phyloP scores from a whole-genome alignment of 2,113 vertebrate species.

The Amblyopsis rosae region DNA sequence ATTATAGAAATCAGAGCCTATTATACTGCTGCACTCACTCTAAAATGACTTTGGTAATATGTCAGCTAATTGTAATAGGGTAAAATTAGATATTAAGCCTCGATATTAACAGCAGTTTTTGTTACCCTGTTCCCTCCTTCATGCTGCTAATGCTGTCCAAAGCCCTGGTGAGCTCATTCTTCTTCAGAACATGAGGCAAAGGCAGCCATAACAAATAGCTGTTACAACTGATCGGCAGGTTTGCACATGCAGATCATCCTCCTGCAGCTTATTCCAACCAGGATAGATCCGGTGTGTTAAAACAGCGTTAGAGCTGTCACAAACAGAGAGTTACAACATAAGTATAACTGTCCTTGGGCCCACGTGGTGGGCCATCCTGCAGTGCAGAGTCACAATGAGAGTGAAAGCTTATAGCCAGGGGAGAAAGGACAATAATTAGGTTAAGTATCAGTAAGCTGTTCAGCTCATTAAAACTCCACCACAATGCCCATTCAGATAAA shows the following conservation, averaged over 20 bases:
- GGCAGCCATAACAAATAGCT: constrained; percentile 16
- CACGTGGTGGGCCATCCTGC: constrained; percentile 25
- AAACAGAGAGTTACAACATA: constrained; percentile 11
- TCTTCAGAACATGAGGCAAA: constrained; percentile 11
- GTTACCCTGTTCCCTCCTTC: constrained; percentile 1
- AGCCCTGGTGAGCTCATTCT: constrained; percentile 10
- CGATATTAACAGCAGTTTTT: constrained; percentile 7
- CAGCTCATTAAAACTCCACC: constrained; percentile 65
- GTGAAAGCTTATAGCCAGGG: constrained; percentile 53
- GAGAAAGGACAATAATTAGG: constrained; percentile 74
- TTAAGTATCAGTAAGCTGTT: constrained; percentile 78
- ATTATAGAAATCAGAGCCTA: background rate
- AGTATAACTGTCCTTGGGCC: constrained; percentile 42
- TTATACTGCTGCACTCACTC: background rate
- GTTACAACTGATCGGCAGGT: constrained; percentile 1
- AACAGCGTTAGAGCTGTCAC: constrained; percentile 15
- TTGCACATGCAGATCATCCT: background rate
- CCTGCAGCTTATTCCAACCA: background rate
- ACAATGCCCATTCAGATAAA: constrained; percentile 60
- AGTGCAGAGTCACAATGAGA: constrained; percentile 50
- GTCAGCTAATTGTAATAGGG: background rate
- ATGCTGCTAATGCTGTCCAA: constrained; percentile 2
- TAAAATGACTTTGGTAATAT: background rate
- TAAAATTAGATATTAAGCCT: background rate
- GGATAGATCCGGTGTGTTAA: background rate